Evolutionary conservation across 2,888 invertebrate genomes (phyloP), one percentile per base, ranked within the genome.

Genomic region (Rhorus exstirpatorius): DNA sequence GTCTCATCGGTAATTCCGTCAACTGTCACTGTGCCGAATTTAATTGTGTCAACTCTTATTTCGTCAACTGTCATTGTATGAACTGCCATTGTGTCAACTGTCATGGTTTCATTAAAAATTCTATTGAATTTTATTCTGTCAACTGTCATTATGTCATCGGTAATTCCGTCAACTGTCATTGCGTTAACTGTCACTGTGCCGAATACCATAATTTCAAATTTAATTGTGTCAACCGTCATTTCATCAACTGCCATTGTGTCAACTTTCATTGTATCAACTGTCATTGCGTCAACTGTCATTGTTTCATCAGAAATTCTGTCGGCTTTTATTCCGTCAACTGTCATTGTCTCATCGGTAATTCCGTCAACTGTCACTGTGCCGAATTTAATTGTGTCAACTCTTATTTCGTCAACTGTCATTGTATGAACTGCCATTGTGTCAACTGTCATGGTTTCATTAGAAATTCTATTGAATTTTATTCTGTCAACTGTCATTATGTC

Each of bases 261-360:
- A 63, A 41, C n/a, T 44, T 1, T 41, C 3, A 8, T 21, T 14
- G 7, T 1, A 14, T 26, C 10, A 8, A 35, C 58, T 35, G 58
- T 17, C 7, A 14, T 31, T 8, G 8, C 8, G 31, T 6, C 53
- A 17, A 21, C 17, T 53, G 24, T 53, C 24, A 53, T 21, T n/a
- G n/a, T n/a, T n/a, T n/a, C n/a, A n/a, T n/a, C n/a, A n/a, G n/a
- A n/a, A n/a, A n/a, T n/a, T n/a, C n/a, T n/a, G n/a, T n/a, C n/a
- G n/a, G n/a, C n/a, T n/a, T n/a, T n/a, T n/a, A 53, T 53, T 53
- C 24, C 3, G n/a, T 53, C 53, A 53, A 53, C 12, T 24, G 24
- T 12, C 10, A 10, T n/a, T n/a, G n/a, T n/a, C n/a, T n/a, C n/a
- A n/a, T n/a, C n/a, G n/a, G n/a, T n/a, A n/a, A n/a, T n/a, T n/a